Evolutionary conservation across 2,113 vertebrate species (phyloP), one percentile per base, ranked within the genome.

Genomic region (Pithys albifrons): DNA sequence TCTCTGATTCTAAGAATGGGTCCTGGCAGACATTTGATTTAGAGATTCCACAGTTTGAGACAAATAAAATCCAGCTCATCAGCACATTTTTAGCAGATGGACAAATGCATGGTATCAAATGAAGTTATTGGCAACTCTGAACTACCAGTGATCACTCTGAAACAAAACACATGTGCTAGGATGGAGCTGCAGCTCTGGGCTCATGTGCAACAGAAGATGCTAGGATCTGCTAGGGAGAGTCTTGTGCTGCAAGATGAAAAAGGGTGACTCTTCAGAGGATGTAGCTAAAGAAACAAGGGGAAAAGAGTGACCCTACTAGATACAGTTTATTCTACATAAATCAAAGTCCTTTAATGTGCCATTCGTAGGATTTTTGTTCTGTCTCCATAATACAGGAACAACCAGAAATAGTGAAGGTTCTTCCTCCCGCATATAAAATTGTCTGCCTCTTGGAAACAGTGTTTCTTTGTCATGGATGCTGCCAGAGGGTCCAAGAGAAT

Each of bases 361-460:
- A 1, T 88, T 71, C 22, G 33, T 66, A 37, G 58, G 19, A 52
- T 54, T 78, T 77, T 45, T 67, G 18, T 84, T 69, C 43, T 65
- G 7, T 55, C 25, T 45, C 27, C 24, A 1, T 72, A 65, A 29
- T 11, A 31, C 12, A 92, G 12, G 24, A 94, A 86, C 1, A 6
- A 61, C 18, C 12, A 84, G 84, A 65, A 86, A 33, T 6, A 65
- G 35, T 18, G 61, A 65, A 16, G 6, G 4, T 57, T 18, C 33
- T 80, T 86, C 24, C 9, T 83, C 19, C 10, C 22, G 7, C 0
- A 0, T 61, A 3, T 73, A 52, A 73, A 15, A 66, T 41, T 5
- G n/a, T 29, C 33, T 51, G 10, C 25, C 48, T 79, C 9, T 35
- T 16, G 16, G 19, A 4, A 86, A 8, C 19, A 29, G 8, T 4